Percentiles rank a stretch among this genome's conserved stretches.
Evolutionary conservation across 2,888 invertebrate species (phyloP).

Genomic region (Corbicula japonica): DNA sequence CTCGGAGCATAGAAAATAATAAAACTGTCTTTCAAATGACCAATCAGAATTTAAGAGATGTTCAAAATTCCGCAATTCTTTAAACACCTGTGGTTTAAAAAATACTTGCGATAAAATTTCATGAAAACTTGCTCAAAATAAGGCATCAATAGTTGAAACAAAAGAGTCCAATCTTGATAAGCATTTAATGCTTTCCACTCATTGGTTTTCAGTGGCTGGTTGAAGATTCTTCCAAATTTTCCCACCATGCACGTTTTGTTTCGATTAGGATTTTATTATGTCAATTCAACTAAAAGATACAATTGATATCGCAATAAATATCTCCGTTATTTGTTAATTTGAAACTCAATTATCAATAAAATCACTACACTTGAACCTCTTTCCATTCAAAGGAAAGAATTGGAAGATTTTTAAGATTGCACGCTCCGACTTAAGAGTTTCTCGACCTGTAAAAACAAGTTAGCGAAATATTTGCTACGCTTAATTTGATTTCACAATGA

Average conservation of each 20-base stretch:
- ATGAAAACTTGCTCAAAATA: slow-evolving; percentile 39
- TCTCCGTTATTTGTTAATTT: slow-evolving; percentile 47
- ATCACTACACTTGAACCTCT: slow-evolving; percentile 34
- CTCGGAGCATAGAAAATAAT: too few species aligned
- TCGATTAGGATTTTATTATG: slow-evolving; percentile 33
- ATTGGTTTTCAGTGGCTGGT: slow-evolving; percentile 7
- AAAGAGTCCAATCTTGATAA: slow-evolving; percentile 44
- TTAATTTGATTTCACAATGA: slow-evolving; percentile 47
- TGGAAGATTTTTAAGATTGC: slow-evolving; percentile 42
- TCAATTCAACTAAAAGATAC: slow-evolving; percentile 39
- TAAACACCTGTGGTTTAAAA: slow-evolving; percentile 58
- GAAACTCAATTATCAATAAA: slow-evolving; percentile 39
- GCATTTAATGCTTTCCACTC: slow-evolving; percentile 29
- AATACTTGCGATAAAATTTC: slow-evolving; percentile 47
- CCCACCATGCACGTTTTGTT: slow-evolving; percentile 49
- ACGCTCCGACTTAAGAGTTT: slow-evolving; percentile 12
- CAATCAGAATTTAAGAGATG: too few species aligned
- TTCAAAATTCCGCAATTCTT: too few species aligned
- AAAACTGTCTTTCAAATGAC: too few species aligned
- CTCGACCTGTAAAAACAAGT: slow-evolving; percentile 48
- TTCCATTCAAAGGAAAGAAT: slow-evolving; percentile 51
- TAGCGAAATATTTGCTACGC: slow-evolving; percentile 48
- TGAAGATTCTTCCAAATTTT: slow-evolving; percentile 39
- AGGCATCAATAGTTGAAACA: slow-evolving; percentile 22
- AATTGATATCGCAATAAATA: slow-evolving; percentile 40